Evolutionary conservation across 2,888 invertebrate species (phyloP).

Genomic region (Allolobophora icterica): DNA sequence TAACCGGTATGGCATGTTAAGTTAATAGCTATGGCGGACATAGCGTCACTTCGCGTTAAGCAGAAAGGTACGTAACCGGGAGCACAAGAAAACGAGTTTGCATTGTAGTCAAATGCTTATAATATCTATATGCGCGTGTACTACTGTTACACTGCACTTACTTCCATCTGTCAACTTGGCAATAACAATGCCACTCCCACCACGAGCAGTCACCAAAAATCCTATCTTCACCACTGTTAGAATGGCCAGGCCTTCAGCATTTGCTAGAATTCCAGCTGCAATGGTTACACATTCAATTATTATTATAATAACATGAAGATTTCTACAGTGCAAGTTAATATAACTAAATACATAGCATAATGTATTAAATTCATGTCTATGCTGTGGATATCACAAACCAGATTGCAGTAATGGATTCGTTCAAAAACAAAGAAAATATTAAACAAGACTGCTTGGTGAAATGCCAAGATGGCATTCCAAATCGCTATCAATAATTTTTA

Average conservation of each 20-base stretch:
- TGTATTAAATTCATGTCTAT: too few species aligned
- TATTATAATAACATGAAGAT: too few species aligned
- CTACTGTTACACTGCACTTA: not conserved
- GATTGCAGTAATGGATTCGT: not conserved
- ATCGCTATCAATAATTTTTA: not conserved
- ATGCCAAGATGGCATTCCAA: not conserved
- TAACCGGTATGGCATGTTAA: too few species aligned
- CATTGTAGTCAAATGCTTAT: not conserved
- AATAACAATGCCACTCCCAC: constrained; percentile 62
- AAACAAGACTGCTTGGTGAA: not conserved
- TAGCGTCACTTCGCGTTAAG: too few species aligned
- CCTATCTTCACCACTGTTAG: constrained; percentile 60
- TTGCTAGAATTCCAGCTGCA: constrained; percentile 57
- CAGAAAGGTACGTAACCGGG: too few species aligned
- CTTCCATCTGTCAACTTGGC: constrained; percentile 54
- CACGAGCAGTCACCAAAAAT: constrained; percentile 60
- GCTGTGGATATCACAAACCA: not conserved
- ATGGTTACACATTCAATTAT: too few species aligned
- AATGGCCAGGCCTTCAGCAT: constrained; percentile 60
- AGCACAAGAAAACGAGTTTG: too few species aligned
- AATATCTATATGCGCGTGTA: not conserved
- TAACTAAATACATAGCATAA: too few species aligned
- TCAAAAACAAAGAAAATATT: not conserved
- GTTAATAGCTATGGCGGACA: too few species aligned
- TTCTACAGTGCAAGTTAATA: too few species aligned